Conservation (phyloP, 2,113 vertebrate genomes). For the Tauraco erythrolophus region DNA sequence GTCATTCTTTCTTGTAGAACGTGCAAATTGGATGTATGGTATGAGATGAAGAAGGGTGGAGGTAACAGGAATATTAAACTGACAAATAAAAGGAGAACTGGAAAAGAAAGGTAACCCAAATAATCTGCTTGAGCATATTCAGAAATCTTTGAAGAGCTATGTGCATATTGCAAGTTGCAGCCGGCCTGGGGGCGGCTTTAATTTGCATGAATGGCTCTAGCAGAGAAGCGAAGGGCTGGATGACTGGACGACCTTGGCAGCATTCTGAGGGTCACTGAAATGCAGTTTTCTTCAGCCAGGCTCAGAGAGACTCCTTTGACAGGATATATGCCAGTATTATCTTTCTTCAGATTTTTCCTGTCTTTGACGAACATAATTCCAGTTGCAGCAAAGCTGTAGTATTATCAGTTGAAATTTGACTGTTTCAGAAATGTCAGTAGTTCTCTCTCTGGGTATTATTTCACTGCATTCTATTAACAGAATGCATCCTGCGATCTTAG, state of each 20-base stretch:
- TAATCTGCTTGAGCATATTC: not conserved
- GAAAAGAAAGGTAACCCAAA: constrained; percentile 32
- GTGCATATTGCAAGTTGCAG: constrained; percentile 54
- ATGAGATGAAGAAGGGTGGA: not conserved
- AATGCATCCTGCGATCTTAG: not conserved
- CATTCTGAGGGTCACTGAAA: constrained; percentile 34
- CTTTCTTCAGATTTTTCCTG: not conserved
- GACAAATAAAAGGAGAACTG: not conserved
- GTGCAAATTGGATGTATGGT: constrained; percentile 33
- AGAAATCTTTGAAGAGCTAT: constrained; percentile 33
- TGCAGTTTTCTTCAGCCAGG: constrained; percentile 33
- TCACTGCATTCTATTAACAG: not conserved
- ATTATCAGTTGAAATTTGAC: not conserved
- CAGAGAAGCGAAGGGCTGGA: not conserved
- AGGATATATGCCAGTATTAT: not conserved
- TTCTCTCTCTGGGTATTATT: not conserved
- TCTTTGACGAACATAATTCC: not conserved
- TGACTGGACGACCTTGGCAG: constrained; percentile 39
- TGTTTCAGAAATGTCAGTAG: not conserved
- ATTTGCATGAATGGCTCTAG: constrained; percentile 61
- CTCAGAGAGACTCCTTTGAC: not conserved
- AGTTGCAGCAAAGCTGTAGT: not conserved
- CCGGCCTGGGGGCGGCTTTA: constrained; percentile 59
- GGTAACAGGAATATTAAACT: not conserved
- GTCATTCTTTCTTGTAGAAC: not conserved